phyloP scores from a whole-genome alignment of 1,140 invertebrate genomes.

The Acromyrmex heyeri region DNA sequence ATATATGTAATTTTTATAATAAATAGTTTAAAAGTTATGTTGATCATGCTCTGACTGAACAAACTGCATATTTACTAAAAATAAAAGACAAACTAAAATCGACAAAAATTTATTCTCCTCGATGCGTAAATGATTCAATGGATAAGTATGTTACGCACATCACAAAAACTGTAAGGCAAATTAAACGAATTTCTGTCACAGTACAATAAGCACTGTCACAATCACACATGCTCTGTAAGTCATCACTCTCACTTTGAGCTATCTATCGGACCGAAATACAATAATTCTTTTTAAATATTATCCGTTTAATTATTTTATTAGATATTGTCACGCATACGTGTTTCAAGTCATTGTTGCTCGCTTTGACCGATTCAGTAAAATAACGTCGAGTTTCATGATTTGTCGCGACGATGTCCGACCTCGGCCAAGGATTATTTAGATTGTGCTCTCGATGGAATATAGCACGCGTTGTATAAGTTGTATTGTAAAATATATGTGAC shows the following conservation, averaged over 20 bases:
- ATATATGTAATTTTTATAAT: no score
- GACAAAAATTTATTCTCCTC: background rate
- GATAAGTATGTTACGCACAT: background rate
- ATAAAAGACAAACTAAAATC: background rate
- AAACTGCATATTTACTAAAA: background rate
- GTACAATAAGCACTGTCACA: background rate
- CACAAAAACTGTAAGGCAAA: background rate
- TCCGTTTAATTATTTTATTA: background rate
- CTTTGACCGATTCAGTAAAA: constrained; percentile 5
- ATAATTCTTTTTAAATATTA: background rate
- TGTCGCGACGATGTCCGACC: background rate
- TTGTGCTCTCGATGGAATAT: background rate
- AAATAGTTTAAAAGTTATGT: no score
- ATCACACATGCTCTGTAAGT: background rate
- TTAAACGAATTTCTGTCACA: background rate
- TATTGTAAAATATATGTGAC: background rate
- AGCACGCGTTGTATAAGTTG: background rate
- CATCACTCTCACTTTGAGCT: background rate
- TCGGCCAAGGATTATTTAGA: background rate
- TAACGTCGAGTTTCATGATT: background rate
- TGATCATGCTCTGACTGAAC: no score
- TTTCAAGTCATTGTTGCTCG: background rate
- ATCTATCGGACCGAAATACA: background rate
- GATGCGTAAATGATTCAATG: background rate
- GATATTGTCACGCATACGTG: background rate